These are phyloP conservation scores for Otus sunia DNA, from an alignment of 2,113 vertebrate genomes.

Conservation along the genomic window DNA sequence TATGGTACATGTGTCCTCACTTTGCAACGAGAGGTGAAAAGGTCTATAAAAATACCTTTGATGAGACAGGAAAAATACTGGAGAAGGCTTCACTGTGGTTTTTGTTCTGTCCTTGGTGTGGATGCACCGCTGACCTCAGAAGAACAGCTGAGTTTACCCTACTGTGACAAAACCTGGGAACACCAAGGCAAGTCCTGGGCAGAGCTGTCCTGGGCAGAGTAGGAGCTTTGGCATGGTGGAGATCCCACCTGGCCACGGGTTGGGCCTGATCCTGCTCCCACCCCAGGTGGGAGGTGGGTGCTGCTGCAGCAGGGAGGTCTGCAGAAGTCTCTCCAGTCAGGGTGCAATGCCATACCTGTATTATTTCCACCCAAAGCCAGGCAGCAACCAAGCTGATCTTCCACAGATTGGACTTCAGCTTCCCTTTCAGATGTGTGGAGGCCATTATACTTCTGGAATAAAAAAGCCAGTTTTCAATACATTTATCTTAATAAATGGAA, in stretches of 20 bases:
- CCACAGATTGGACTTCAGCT: not conserved
- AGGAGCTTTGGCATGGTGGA: not conserved
- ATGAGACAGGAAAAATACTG: not conserved
- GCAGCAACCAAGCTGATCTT: not conserved
- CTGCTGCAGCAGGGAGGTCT: not conserved
- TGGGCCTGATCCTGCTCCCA: not conserved
- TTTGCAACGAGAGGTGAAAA: not conserved
- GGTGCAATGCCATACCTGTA: accelerated
- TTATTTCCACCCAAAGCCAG: not conserved
- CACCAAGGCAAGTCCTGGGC: not conserved
- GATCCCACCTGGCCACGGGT: not conserved
- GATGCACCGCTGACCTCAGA: not conserved
- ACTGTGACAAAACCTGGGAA: not conserved
- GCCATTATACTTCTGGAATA: not conserved
- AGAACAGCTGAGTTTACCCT: not conserved
- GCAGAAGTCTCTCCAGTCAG: not conserved
- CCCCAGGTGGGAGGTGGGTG: not conserved
- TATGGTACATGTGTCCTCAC: not conserved
- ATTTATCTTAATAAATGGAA: not conserved
- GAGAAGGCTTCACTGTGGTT: not conserved
- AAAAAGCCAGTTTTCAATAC: not conserved
- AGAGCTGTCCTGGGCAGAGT: not conserved
- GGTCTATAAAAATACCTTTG: not conserved
- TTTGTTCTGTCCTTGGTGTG: not conserved
- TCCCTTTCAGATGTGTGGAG: not conserved